Conservation (phyloP, 2,113 vertebrate genomes). For the Orthochromis indermauri region DNA sequence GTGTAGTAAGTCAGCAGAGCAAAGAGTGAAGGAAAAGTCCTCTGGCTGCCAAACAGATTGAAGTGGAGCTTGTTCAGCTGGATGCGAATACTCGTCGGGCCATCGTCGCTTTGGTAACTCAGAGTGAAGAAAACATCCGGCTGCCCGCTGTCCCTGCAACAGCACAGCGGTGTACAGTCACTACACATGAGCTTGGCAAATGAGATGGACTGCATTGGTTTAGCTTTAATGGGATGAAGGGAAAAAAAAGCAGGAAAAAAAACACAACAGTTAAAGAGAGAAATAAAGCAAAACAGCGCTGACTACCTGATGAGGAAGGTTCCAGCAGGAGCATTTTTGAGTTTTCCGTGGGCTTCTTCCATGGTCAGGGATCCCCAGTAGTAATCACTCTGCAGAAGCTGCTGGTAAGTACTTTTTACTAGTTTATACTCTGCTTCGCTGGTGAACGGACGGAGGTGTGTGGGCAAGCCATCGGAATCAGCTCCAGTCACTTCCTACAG, state of each 20-base stretch:
- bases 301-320: conserved; percentile 85
- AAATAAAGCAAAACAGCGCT: background rate
- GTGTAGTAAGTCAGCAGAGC: conserved; percentile 85
- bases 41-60: conserved; percentile 84
- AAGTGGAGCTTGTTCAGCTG: conserved; percentile 81
- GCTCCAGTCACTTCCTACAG: background rate
- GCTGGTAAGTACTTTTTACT: conserved; percentile 75
- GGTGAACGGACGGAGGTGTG: conserved; percentile 83
- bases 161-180: background rate
- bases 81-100: conserved; percentile 87
- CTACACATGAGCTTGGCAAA: background rate
- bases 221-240: background rate
- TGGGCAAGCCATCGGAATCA: conserved; percentile 16
- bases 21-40: conserved; percentile 84
- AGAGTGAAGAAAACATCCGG: conserved; percentile 91
- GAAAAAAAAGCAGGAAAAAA: background rate
- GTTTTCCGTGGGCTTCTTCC: conserved; percentile 78
- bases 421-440: conserved; percentile 77
- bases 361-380: conserved; percentile 90
- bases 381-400: conserved; percentile 85
- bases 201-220: background rate
- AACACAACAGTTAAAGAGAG: background rate
- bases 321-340: conserved; percentile 71
- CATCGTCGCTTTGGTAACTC: conserved; percentile 82
- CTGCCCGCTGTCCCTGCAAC: conserved; percentile 88